These are phyloP conservation scores for Popillia japonica DNA, from an alignment of 1,140 invertebrate genomes.

Conservation along the genomic window DNA sequence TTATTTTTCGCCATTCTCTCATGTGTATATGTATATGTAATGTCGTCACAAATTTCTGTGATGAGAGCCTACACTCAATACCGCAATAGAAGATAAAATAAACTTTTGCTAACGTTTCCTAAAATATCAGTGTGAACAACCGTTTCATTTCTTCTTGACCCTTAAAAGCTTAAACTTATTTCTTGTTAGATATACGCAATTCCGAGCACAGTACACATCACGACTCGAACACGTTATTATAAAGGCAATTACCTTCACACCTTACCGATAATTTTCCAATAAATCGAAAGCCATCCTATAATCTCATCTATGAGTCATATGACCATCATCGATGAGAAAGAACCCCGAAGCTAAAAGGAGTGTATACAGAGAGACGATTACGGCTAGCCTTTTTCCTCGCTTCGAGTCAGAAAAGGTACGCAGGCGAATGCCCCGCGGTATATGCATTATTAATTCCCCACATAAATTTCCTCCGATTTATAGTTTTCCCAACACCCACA, in stretches of 20 bases:
- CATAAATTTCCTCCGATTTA: slow-evolving; percentile 18
- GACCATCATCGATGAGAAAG: not conserved
- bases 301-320: slow-evolving; percentile 12
- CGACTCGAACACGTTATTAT: not conserved
- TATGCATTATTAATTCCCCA: slow-evolving; percentile 23
- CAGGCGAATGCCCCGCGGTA: not conserved
- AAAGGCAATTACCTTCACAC: slow-evolving; percentile 23
- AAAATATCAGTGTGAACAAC: not conserved
- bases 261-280: slow-evolving; percentile 23
- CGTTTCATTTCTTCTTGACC: slow-evolving; percentile 1
- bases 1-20: too few relatives aligned
- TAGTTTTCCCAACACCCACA: slow-evolving; percentile 22
- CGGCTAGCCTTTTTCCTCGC: not conserved
- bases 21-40: too few relatives aligned
- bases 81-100: too few relatives aligned
- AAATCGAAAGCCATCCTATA: not conserved
- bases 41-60: too few relatives aligned
- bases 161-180: not conserved
- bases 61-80: too few relatives aligned
- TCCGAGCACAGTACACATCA: not conserved
- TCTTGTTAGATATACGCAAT: not conserved
- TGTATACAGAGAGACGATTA: not conserved
- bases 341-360: not conserved
- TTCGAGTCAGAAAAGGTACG: not conserved
- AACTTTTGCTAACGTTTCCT: too few relatives aligned